Evolutionary conservation across 2,797 vertebrate species (phyloP), one percentile per base, ranked within the genome.

Genomic region (Ptychadena robeensis): DNA sequence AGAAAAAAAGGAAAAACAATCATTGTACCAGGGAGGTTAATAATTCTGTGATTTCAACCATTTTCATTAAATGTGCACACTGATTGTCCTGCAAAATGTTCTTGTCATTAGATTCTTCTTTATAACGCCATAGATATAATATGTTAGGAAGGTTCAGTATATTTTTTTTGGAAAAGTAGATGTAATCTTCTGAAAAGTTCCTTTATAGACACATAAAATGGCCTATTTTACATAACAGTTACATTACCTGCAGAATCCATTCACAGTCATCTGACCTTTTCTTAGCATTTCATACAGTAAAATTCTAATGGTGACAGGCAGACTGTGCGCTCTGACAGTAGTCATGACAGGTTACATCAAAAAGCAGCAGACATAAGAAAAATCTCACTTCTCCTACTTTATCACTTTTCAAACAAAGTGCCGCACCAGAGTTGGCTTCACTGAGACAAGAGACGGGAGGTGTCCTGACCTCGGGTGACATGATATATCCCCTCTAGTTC

Each of bases 261-360:
- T 32, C 30, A 28, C 6, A 38, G 67, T 28, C 35, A 59, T 31
- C 10, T 71, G 73, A 44, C 67, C 37, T 66, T 75, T 73, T 53
- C 12, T 65, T 80, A 65, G 38, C 18, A 80, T 75, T 77, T 73
- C 31, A 30, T n/a, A 22, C 32, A 80, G 38, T 73, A 68, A 22
- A 61, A 66, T 30, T 66, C 35, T 74, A 71, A 74, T 31, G 65
- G 81, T 48, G 37, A 35, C 79, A 81, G 31, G 68, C 72, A 80
- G 70, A 70, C 76, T 75, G 78, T 80, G 82, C 5, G 78, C 53
- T 63, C 59, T 83, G 81, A 77, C 72, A 77, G 73, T 73, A 80
- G 59, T 63, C 66, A 79, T 80, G 81, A 74, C 77, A 77, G 77
- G 81, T 82, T 82, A 85, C 82, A 84, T 84, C 82, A 79, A 86